Percentiles rank a stretch among this genome's conserved stretches.
Conservation (phyloP, 1,140 invertebrate species). For the Arctopsyche grandis region DNA sequence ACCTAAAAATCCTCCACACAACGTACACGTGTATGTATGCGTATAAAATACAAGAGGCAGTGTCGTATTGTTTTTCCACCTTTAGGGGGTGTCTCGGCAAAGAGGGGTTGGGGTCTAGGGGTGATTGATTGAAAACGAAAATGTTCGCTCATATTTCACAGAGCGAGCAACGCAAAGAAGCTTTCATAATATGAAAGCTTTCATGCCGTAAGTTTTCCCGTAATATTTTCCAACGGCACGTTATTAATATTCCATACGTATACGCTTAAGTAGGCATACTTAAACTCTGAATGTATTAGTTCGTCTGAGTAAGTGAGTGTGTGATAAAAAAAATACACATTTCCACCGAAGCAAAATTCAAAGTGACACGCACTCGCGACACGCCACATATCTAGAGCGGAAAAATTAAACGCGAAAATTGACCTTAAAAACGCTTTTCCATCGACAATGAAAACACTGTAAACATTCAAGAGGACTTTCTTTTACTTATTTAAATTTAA, state of each 20-base stretch:
- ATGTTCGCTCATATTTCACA: conserved; percentile 20
- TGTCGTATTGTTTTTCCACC: conserved; percentile 16
- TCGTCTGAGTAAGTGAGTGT: not conserved
- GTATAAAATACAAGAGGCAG: not conserved
- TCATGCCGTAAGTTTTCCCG: conserved; percentile 9
- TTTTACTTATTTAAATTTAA: too few species aligned
- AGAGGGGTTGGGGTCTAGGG: not conserved
- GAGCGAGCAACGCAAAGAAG: not conserved
- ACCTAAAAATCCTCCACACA: too few species aligned
- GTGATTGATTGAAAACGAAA: conserved; percentile 20
- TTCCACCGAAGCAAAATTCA: conserved; percentile 5
- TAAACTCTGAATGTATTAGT: not conserved
- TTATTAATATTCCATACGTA: conserved; percentile 19
- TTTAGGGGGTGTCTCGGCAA: not conserved
- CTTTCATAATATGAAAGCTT: conserved; percentile 25
- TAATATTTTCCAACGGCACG: conserved; percentile 3
- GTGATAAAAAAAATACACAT: not conserved
- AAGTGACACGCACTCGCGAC: conserved; percentile 19
- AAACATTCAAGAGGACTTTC: too few species aligned
- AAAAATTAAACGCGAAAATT: not conserved
- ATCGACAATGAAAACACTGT: too few species aligned
- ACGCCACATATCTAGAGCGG: conserved; percentile 12
- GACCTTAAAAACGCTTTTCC: too few species aligned
- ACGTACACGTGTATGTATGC: too few species aligned
- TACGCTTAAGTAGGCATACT: not conserved